These are phyloP conservation scores for Sphenopsis melanotis DNA, from an alignment of 2,797 vertebrate species.

Conservation along the genomic window DNA sequence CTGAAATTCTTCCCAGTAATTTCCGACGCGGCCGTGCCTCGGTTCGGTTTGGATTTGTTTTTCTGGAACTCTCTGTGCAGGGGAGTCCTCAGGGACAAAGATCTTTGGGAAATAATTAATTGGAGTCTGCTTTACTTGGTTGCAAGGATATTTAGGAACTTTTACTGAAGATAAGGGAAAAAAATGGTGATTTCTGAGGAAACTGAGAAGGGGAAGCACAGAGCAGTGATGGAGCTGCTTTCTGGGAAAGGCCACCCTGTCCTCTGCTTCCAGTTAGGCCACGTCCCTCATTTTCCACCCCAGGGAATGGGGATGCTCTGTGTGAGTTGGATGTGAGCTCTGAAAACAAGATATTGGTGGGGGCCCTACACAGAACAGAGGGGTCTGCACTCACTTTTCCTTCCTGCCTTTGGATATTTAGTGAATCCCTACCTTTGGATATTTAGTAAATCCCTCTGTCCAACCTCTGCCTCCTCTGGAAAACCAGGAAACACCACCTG, in stretches of 20 bases:
- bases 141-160: neutral
- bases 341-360: neutral
- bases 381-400: neutral
- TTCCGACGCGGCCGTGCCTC: accelerated
- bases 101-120: neutral
- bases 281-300: neutral
- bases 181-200: neutral
- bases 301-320: neutral
- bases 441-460: neutral
- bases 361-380: accelerated
- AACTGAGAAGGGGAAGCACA: neutral
- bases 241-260: neutral
- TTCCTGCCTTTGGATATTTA: neutral
- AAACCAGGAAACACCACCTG: neutral
- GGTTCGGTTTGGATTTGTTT: neutral
- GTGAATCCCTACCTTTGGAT: neutral
- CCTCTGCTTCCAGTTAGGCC: neutral
- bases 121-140: neutral
- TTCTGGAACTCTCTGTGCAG: neutral
- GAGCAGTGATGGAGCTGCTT: neutral
- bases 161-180: neutral
- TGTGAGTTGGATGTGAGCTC: accelerated
- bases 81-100: neutral
- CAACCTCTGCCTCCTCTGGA: neutral
- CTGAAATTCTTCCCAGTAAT: neutral